These are phyloP conservation scores for Procapra przewalskii DNA, from an alignment of 2,113 vertebrate species.

Conservation along the genomic window DNA sequence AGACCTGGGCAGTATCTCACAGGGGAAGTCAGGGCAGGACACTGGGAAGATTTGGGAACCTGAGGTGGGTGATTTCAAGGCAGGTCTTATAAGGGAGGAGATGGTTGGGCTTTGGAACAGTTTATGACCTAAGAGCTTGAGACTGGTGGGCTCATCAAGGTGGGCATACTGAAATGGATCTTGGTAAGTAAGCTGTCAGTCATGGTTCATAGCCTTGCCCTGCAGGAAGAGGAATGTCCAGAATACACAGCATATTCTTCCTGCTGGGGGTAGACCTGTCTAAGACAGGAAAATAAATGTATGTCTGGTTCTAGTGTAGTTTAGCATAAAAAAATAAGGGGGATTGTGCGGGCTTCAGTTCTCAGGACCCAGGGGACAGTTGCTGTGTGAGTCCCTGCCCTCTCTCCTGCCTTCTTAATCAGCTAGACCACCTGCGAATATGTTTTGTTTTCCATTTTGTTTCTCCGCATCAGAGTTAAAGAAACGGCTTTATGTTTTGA, in stretches of 20 bases:
- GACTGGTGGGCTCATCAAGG: background rate
- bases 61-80: background rate
- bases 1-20: background rate
- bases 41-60: background rate
- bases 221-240: background rate
- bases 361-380: background rate
- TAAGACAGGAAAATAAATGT: background rate
- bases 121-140: background rate
- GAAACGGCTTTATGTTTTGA: background rate
- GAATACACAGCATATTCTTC: background rate
- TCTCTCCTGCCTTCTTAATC: background rate
- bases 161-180: rapidly evolving
- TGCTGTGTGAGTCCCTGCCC: background rate
- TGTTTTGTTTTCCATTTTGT: background rate
- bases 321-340: background rate
- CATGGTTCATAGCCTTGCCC: background rate
- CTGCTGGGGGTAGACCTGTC: background rate
- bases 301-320: background rate
- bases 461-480: background rate
- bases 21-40: background rate
- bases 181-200: background rate
- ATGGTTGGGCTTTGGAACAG: background rate
- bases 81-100: background rate
- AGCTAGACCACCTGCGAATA: background rate
- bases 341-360: background rate